These are phyloP conservation scores for Corythoichthys haematopterus DNA, from an alignment of 2,113 vertebrate species.

Conservation along the genomic window DNA sequence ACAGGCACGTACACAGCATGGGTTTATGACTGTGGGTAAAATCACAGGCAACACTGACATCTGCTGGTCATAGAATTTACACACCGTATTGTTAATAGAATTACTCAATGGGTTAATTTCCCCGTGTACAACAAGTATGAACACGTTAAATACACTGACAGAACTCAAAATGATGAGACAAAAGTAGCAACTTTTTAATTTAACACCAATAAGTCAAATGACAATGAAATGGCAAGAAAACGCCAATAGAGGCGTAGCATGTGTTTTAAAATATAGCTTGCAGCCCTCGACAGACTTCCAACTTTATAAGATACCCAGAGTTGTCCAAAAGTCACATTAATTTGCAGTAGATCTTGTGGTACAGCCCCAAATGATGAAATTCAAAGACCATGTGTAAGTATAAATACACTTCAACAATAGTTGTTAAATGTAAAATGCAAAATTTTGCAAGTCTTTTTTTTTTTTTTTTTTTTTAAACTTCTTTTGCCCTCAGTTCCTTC, in stretches of 20 bases:
- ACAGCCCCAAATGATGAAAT: too few species aligned
- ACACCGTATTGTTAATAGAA: background rate
- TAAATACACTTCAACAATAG: too few species aligned
- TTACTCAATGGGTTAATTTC: background rate
- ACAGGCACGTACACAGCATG: background rate
- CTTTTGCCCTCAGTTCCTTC: too few species aligned
- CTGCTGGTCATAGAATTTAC: conserved; percentile 47
- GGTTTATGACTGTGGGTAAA: background rate
- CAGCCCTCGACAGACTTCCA: too few species aligned
- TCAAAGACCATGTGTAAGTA: too few species aligned
- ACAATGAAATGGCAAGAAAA: background rate
- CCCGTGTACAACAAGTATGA: too few species aligned
- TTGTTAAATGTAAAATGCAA: too few species aligned
- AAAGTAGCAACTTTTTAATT: background rate
- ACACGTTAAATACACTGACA: background rate
- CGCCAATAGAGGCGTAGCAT: background rate
- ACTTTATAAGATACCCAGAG: too few species aligned
- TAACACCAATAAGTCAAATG: background rate
- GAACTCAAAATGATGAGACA: background rate
- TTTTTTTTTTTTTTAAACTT: too few species aligned
- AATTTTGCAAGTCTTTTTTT: too few species aligned
- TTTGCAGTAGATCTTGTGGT: too few species aligned
- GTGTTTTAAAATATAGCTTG: background rate
- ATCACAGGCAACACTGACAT: conserved; percentile 62
- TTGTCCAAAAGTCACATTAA: too few species aligned